Evolutionary conservation across 2,797 vertebrate genomes (phyloP).

Genomic region (Leuciscus waleckii): DNA sequence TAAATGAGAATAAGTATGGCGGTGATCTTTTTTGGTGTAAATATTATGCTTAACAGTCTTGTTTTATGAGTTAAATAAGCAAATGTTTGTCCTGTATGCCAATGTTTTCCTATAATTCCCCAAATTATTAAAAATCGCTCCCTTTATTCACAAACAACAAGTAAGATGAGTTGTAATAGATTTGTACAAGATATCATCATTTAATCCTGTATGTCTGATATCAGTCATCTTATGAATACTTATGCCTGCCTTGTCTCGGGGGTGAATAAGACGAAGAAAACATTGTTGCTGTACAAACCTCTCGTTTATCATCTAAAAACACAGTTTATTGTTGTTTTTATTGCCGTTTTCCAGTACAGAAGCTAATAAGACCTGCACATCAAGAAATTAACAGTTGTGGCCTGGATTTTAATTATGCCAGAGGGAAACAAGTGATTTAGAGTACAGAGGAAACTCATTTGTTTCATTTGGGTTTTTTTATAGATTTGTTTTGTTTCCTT

Average conservation of each 20-base stretch:
- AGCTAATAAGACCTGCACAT: conserved; percentile 72
- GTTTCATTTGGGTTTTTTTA: conserved; percentile 51
- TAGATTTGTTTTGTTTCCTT: conserved; percentile 64
- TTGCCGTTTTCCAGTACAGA: conserved; percentile 67
- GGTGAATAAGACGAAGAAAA: conserved; percentile 61
- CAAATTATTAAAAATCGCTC: conserved; percentile 61
- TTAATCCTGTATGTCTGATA: conserved; percentile 75
- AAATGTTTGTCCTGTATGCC: conserved; percentile 71
- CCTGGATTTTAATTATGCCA: conserved; percentile 78
- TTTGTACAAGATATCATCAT: conserved; percentile 76
- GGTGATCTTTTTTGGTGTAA: conserved; percentile 85
- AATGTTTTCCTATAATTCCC: conserved; percentile 69
- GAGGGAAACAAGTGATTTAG: conserved; percentile 72
- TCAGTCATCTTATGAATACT: conserved; percentile 68
- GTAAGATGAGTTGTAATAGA: conserved; percentile 70
- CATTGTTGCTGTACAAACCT: conserved; percentile 67
- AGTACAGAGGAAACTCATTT: conserved; percentile 64
- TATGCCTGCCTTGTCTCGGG: conserved; percentile 67
- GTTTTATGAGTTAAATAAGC: conserved; percentile 68
- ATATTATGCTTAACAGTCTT: conserved; percentile 74
- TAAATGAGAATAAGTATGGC: conserved; percentile 47
- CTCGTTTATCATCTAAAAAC: conserved; percentile 63
- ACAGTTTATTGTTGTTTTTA: conserved; percentile 68
- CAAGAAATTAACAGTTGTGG: conserved; percentile 78
- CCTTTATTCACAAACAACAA: conserved; percentile 73